phyloP scores from a whole-genome alignment of 2,888 invertebrate species.

The Caenorhabditis parvicauda region DNA sequence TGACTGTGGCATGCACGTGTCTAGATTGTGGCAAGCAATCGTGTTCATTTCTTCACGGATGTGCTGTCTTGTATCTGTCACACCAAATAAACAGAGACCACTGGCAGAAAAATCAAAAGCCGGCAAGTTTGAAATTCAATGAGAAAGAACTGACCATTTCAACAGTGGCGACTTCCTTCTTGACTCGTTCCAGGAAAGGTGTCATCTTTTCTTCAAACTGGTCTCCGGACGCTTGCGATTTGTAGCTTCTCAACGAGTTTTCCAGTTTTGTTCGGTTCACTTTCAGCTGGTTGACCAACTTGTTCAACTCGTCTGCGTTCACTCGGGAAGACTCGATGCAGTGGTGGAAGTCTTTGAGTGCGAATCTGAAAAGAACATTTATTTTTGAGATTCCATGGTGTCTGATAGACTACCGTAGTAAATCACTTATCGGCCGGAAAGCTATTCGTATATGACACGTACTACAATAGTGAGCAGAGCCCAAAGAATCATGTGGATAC shows the following conservation, averaged over 20 bases:
- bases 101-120: no score
- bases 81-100: no score
- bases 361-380: slow-evolving; percentile 22
- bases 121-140: no score
- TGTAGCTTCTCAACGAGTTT: slow-evolving; percentile 82
- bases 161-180: slow-evolving; percentile 82
- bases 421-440: not conserved
- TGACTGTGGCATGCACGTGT: no score
- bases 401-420: no score
- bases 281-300: slow-evolving; percentile 59
- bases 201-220: slow-evolving; percentile 81
- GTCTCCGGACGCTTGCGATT: slow-evolving; percentile 75
- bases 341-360: slow-evolving; percentile 76
- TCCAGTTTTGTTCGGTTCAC: slow-evolving; percentile 69
- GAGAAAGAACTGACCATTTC: slow-evolving; percentile 67
- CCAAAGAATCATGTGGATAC: not conserved
- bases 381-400: slow-evolving; percentile 72
- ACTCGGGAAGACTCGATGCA: slow-evolving; percentile 79
- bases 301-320: slow-evolving; percentile 65
- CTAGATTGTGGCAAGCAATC: no score
- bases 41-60: no score
- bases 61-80: no score
- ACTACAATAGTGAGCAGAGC: slow-evolving; percentile 71
- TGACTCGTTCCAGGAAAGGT: slow-evolving; percentile 78
- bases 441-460: not conserved